Evolutionary conservation across 2,888 invertebrate genomes (phyloP), one percentile per base, ranked within the genome.

Genomic region (Tachystola acroxantha): DNA sequence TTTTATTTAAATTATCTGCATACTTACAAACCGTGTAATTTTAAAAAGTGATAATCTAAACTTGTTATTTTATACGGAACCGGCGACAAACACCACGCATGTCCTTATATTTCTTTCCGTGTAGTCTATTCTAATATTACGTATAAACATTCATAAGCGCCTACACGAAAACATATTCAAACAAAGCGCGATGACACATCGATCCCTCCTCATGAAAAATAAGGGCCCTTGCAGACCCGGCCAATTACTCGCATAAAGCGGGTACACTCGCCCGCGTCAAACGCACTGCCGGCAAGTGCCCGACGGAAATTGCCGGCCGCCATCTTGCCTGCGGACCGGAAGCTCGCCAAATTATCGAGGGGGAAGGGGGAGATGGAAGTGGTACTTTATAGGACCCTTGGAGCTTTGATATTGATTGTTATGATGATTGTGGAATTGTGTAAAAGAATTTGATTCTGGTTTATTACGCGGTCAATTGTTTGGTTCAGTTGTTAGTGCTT

Each of bases 301-400:
- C 11, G 12, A 47, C 46, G 72, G 77, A 76, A 76, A 76, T 76
- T 75, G 69, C 71, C 51, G 3, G 52, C 51, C 64, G 64, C 68
- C 69, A 64, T 64, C 65, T 65, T 62, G 57, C 34, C 51, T 45
- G 50, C 45, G 49, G 60, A 70, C 72, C 74, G 73, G 71, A 24
- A 67, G 58, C 55, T 54, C 37, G 47, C 62, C 63, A 63, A 71
- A 72, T 72, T 68, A 67, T 64, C 53, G 37, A 27, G 39, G 40
- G 39, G 43, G 42, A 34, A 39, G 41, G 37, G 11, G 22, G 32
- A 12, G 10, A 3, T 10, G 7, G 7, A n/a, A 11, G 11, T 10
- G 22, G 13, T 12, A 4, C 32, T 13, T 20, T 11, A 32, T 10
- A 11, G 31, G 12, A 13, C 22, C 7, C 22, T 32, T 12, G 24